A percentile compares a stretch with the other conserved stretches of the same genome.
phyloP scores from a whole-genome alignment of 2,113 vertebrate species.

The Otocyon megalotis region DNA sequence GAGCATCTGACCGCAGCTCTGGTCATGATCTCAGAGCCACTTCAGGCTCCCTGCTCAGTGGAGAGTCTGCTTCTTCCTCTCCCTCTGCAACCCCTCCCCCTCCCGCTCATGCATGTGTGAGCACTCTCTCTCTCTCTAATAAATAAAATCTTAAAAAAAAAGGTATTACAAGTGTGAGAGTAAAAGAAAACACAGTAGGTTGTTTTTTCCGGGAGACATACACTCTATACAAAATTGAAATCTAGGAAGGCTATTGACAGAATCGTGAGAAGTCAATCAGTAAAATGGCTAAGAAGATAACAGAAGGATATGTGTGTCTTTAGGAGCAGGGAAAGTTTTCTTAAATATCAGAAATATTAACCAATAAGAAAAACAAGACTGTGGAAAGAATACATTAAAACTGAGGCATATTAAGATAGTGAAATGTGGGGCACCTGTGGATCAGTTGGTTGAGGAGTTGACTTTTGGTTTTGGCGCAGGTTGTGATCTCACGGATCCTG shows the following conservation, averaged over 20 bases:
- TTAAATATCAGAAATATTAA: neutral
- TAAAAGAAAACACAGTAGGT: neutral
- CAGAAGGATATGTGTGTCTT: neutral
- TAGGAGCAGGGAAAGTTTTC: neutral
- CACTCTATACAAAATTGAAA: neutral
- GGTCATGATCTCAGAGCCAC: too few species aligned
- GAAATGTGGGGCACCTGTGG: neutral
- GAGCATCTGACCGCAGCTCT: too few species aligned
- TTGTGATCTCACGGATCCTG: neutral
- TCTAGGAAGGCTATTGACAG: neutral
- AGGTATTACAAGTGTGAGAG: neutral
- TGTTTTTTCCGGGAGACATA: neutral
- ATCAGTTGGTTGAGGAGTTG: neutral
- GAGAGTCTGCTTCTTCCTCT: neutral
- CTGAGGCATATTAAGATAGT: neutral
- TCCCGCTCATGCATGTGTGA: neutral
- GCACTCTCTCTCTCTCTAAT: too few species aligned
- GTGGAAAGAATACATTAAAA: neutral
- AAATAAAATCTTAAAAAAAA: neutral
- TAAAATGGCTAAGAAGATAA: neutral
- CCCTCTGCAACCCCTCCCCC: too few species aligned
- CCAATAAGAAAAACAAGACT: neutral
- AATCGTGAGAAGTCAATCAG: neutral
- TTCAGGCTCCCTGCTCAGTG: neutral
- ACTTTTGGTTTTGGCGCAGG: neutral